Percentiles rank a stretch among this genome's conserved stretches.
phyloP scores from a whole-genome alignment of 1,140 invertebrate species.

The Drosophila repleta region DNA sequence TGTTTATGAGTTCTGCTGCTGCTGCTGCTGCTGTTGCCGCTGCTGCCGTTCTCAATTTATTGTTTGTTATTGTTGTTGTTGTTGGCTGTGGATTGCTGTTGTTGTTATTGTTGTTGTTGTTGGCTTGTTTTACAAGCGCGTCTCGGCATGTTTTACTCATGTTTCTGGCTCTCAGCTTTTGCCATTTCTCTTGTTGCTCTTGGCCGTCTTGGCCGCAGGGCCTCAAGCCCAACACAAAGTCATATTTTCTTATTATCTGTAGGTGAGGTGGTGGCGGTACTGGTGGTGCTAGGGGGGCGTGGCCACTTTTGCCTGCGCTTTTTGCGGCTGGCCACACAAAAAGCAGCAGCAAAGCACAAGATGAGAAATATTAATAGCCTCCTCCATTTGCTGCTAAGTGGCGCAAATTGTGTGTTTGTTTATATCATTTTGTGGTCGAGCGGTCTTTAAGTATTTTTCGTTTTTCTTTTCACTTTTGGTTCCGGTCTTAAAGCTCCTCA shows the following conservation, averaged over 20 bases:
- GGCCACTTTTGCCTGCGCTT: constrained; percentile 57
- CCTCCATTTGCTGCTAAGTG: constrained; percentile 81
- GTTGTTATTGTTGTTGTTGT: constrained; percentile 39
- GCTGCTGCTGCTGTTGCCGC: constrained; percentile 27
- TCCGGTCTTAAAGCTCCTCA: constrained; percentile 24
- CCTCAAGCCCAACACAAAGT: constrained; percentile 62
- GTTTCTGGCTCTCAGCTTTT: constrained; percentile 36
- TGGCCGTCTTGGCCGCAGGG: constrained; percentile 45
- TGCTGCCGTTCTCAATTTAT: constrained; percentile 63
- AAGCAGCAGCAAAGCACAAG: constrained; percentile 45
- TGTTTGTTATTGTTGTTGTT: constrained; percentile 58
- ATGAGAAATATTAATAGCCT: constrained; percentile 79
- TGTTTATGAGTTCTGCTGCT: constrained; percentile 72
- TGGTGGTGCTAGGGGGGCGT: no score
- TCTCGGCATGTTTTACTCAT: constrained; percentile 72
- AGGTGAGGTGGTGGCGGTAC: constrained; percentile 7
- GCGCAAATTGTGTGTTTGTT: constrained; percentile 82
- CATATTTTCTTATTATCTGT: constrained; percentile 80
- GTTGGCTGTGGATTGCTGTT: constrained; percentile 9
- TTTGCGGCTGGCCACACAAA: constrained; percentile 61
- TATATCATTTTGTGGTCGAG: constrained; percentile 71
- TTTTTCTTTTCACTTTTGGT: background rate
- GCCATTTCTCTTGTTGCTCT: constrained; percentile 49
- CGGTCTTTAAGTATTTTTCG: constrained; percentile 55
- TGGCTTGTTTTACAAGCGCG: constrained; percentile 74